Evolutionary conservation across 2,113 vertebrate genomes (phyloP).

Genomic region (Pionites leucogaster): DNA sequence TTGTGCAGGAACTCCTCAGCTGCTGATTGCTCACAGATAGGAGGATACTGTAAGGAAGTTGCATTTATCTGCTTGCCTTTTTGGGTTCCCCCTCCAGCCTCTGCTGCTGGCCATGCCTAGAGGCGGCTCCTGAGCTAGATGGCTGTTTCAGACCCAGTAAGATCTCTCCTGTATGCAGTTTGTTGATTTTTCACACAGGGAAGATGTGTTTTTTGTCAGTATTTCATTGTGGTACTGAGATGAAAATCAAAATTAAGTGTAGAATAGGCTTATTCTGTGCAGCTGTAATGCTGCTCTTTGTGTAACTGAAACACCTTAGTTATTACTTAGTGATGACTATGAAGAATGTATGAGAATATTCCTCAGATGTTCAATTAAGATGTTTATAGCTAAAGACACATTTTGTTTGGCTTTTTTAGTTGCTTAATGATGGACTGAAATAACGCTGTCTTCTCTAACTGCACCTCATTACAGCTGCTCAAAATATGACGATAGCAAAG

Average conservation of each 20-base stretch:
- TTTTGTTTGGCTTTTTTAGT: background rate
- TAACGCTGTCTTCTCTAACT: background rate
- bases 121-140: background rate
- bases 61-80: background rate
- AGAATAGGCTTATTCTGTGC: background rate
- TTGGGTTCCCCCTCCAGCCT: background rate
- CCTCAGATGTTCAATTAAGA: background rate
- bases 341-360: background rate
- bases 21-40: background rate
- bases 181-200: background rate
- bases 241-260: background rate
- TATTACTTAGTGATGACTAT: fast-evolving
- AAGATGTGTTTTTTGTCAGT: background rate
- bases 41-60: background rate
- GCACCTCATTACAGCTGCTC: background rate
- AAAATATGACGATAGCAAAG: background rate
- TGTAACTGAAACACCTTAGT: background rate
- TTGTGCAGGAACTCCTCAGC: background rate
- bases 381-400: background rate
- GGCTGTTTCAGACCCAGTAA: background rate
- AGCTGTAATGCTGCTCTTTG: background rate
- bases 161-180: background rate
- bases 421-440: background rate
- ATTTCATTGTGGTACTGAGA: background rate
- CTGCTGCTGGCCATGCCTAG: background rate